These are phyloP conservation scores for Bombus waltoni DNA, from an alignment of 1,140 invertebrate species.

Conservation along the genomic window DNA sequence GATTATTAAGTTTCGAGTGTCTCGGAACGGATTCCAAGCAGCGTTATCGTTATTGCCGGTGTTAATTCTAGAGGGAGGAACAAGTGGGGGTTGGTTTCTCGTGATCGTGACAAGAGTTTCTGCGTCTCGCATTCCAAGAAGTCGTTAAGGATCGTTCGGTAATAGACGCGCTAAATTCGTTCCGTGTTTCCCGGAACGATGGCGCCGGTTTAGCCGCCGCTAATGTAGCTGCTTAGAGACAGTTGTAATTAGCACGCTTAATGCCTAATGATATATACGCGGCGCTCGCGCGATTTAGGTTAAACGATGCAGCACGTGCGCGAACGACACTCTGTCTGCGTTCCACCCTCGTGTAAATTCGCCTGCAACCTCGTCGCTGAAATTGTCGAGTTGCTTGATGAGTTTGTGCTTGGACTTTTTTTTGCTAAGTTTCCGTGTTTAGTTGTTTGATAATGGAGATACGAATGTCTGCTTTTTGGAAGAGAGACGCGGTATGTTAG, in stretches of 20 bases:
- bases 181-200: conserved; percentile 43
- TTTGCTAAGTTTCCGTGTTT: neutral
- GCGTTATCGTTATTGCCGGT: neutral
- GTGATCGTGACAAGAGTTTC: neutral
- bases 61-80: neutral
- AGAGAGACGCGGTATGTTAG: neutral
- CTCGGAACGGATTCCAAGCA: neutral
- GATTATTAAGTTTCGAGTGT: conserved; percentile 1
- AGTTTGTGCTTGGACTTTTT: neutral
- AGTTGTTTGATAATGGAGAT: neutral
- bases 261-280: conserved; percentile 78
- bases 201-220: conserved; percentile 54
- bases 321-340: no score
- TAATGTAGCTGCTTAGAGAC: conserved; percentile 74
- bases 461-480: neutral
- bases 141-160: conserved; percentile 51
- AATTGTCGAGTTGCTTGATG: neutral
- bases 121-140: conserved; percentile 52
- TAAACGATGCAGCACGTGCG: conserved; percentile 72
- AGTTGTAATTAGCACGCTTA: conserved; percentile 77
- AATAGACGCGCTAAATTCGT: conserved; percentile 54
- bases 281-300: conserved; percentile 69
- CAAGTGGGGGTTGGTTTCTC: neutral
- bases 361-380: neutral
- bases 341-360: neutral